Base-by-base conservation (phyloP, 35 echinoderm and acorn worm species). In the Hemicentrotus pulcherrimus region DNA sequence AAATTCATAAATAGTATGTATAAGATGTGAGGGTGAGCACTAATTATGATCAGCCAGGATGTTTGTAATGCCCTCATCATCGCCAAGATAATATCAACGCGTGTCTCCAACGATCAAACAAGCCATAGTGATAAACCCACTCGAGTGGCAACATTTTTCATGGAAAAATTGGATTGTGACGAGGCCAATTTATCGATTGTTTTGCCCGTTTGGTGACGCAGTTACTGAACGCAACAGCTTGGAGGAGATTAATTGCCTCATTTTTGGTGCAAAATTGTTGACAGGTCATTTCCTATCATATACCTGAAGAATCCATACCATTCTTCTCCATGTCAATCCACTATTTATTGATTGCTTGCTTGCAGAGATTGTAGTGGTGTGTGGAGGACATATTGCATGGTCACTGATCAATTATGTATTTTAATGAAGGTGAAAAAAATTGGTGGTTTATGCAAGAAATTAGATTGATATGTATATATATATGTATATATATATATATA, bases 181-280 rank as follows among this genome's bases (percentile, higher is more conserved):
- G 28, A n/a, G 18, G 65, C 15, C 65, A 78, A n/a, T 22, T 15
- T 78, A 78, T 78, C n/a, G 65, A 78, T 78, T 78, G 18, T 22
- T 78, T 78, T n/a, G 65, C 22, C 65, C n/a, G 65, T n/a, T 7
- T n/a, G 6, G 65, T 28, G 19, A 5, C 24, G 65, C 65, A 22
- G 28, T 28, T 78, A 78, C 65, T 78, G 24, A 28, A 78, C 24
- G 4, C 22, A 78, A 24, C 65, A 78, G 65, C 65, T 78, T 78
- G 19, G 65, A 28, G 22, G 65, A 78, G 65, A 78, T 78, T 78
- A 78, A 78, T 78, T 78, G 65, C 65, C 24, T 78, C 65, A n/a
- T 78, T 78, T 78, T 78, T 78, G 65, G 65, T 78, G 65, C 19
- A 78, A 78, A 78, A n/a, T 78, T 78, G 65, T 78, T 78, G 65